These are phyloP conservation scores for Spatula clypeata DNA, from an alignment of 2,797 vertebrate genomes.

Conservation along the genomic window DNA sequence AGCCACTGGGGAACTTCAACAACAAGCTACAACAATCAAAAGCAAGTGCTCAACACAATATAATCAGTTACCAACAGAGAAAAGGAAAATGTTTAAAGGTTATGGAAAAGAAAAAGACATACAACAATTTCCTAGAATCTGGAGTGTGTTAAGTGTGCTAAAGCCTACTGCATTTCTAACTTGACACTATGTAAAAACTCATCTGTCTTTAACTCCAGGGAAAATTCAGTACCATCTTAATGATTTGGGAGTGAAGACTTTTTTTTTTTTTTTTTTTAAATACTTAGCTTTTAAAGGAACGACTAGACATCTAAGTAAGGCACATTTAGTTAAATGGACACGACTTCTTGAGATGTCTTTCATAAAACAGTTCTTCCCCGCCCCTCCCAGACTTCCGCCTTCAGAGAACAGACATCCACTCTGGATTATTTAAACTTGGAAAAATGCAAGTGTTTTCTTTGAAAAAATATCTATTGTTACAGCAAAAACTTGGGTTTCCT, in stretches of 20 bases:
- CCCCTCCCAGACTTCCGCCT: neutral
- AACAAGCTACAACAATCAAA: neutral
- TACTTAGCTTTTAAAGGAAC: neutral
- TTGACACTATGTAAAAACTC: neutral
- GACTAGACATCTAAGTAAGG: neutral
- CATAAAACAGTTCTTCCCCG: neutral
- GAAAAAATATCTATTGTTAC: constrained; percentile 88
- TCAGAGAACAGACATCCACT: constrained; percentile 73
- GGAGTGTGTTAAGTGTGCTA: neutral
- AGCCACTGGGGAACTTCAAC: neutral
- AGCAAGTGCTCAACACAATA: neutral
- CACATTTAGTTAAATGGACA: neutral
- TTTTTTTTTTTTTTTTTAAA: neutral
- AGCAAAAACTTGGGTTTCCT: constrained; percentile 86
- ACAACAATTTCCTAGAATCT: neutral
- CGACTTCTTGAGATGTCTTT: constrained; percentile 21
- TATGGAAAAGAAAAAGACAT: neutral
- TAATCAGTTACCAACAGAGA: neutral
- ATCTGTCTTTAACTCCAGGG: neutral
- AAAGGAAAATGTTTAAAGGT: neutral
- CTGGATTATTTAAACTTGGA: constrained; percentile 82
- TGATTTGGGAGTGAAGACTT: neutral
- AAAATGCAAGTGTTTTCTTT: constrained; percentile 86
- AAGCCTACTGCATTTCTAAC: neutral
- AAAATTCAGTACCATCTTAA: neutral